A percentile compares a stretch with the other conserved stretches of the same genome.
These are phyloP conservation scores for Poecilia wingei DNA, from an alignment of 2,797 vertebrate species.

Conservation along the genomic window DNA sequence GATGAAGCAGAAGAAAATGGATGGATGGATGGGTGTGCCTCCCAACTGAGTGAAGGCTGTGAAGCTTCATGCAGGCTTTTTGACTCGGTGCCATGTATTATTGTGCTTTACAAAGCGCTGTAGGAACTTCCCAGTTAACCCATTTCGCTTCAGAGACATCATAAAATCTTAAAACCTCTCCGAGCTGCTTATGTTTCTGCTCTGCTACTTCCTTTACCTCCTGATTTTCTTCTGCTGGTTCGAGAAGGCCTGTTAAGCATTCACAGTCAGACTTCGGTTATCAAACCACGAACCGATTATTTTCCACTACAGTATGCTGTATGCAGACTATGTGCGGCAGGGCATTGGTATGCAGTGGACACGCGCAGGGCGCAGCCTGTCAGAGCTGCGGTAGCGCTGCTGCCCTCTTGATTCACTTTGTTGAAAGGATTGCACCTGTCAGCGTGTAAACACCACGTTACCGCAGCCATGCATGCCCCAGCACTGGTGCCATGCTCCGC, in stretches of 20 bases:
- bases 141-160: not conserved
- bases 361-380: not conserved
- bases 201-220: not conserved
- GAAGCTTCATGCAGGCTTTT: not conserved
- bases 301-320: slow-evolving; percentile 4
- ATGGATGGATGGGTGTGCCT: not conserved
- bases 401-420: slow-evolving; percentile 35
- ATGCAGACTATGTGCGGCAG: not conserved
- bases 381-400: slow-evolving; percentile 18
- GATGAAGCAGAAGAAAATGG: too few species aligned
- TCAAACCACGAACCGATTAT: slow-evolving; percentile 4
- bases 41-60: not conserved
- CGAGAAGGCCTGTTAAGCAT: not conserved
- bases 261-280: slow-evolving; percentile 12
- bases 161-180: not conserved
- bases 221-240: slow-evolving; percentile 27
- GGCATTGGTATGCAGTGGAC: slow-evolving; percentile 20
- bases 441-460: slow-evolving; percentile 30
- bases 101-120: not conserved
- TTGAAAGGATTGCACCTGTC: slow-evolving; percentile 40
- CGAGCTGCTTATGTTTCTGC: not conserved
- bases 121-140: not conserved
- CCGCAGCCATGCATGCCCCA: slow-evolving; percentile 20
- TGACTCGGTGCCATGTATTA: not conserved
- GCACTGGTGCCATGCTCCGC: not conserved